Base-by-base conservation (phyloP, 1,140 invertebrate species). In the Lordiphosa stackelbergi region DNA sequence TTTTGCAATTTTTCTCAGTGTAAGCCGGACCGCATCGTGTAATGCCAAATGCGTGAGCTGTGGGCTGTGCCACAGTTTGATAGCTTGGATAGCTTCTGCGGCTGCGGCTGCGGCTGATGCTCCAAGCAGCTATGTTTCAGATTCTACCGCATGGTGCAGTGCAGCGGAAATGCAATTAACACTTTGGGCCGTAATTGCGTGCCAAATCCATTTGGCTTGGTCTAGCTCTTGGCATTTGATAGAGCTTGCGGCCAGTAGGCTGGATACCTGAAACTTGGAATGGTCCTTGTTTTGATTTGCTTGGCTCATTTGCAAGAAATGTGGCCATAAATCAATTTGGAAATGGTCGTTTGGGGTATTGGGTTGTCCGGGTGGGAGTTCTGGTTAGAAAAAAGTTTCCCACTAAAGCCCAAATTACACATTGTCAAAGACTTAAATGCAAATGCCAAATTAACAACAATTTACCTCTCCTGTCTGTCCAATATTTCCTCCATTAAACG, bases 111-210 rank as follows among this genome's bases (percentile, higher is more conserved):
- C 22, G 43, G 60, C 61, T 57, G 28, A 19, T 10, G 46, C 40
- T 60, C 8, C 31, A 38, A 16, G 13, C 19, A 34, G 53, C n/a
- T 28, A 41, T 35, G 28, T 34, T 34, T 3, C 34, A 52, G 48
- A 55, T 68, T 52, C 48, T 68, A 40, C 51, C 46, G 48, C 34
- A 31, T 22, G 42, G 36, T 37, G 12, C 19, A 24, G 13, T 24
- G 38, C 41, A 48, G 57, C 75, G 75, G 75, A 81, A 81, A 81
- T 83, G 75, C 77, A 81, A 81, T 81, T 81, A 81, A 81, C 75
- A 83, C 75, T 83, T 81, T 81, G 63, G 77, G 75, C 75, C 72
- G 69, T 81, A 81, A 81, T 81, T 81, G 75, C 75, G 75, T 83
- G 77, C 75, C 71, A 83, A 81, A 83, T 83, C 68, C 75, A 77